phyloP scores from a whole-genome alignment of 2,888 invertebrate species.

The Steromphala cineraria region DNA sequence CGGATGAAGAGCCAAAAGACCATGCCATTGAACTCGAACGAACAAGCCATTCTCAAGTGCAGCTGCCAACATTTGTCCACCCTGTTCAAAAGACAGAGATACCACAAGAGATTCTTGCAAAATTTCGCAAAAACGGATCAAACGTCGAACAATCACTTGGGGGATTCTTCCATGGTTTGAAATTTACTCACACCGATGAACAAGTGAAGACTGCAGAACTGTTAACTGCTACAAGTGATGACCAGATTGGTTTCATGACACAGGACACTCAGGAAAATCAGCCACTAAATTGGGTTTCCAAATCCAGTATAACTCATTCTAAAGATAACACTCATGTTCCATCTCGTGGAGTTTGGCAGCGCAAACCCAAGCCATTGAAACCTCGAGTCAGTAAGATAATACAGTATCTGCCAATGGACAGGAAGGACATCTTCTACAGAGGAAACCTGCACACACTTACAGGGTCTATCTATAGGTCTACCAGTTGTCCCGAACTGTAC shows the following conservation, averaged over 20 bases:
- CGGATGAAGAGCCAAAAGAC: conserved; percentile 29
- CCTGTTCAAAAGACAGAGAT: conserved; percentile 41
- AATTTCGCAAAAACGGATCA: conserved; percentile 47
- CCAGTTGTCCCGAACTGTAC: conserved; percentile 90
- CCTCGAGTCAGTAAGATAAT: background rate
- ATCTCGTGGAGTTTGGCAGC: conserved; percentile 24
- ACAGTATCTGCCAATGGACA: conserved; percentile 59
- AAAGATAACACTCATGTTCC: background rate
- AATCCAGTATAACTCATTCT: background rate
- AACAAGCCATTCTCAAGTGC: conserved; percentile 82
- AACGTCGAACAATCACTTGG: conserved; percentile 30
- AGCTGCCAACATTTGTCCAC: conserved; percentile 86
- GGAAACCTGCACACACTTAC: conserved; percentile 61
- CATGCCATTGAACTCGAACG: conserved; percentile 38
- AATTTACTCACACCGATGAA: background rate
- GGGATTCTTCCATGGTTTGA: conserved; percentile 18
- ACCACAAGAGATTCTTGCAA: conserved; percentile 50
- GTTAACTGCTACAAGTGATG: conserved; percentile 29
- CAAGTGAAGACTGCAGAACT: background rate
- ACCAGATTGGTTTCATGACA: conserved; percentile 24
- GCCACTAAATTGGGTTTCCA: background rate
- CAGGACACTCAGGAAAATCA: conserved; percentile 6
- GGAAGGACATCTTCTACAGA: conserved; percentile 73
- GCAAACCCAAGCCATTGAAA: conserved; percentile 30
- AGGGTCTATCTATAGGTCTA: conserved; percentile 79